A percentile compares a stretch with the other conserved stretches of the same genome.
Evolutionary conservation across 2,113 vertebrate species (phyloP).

Genomic region (Chaetops frenatus): DNA sequence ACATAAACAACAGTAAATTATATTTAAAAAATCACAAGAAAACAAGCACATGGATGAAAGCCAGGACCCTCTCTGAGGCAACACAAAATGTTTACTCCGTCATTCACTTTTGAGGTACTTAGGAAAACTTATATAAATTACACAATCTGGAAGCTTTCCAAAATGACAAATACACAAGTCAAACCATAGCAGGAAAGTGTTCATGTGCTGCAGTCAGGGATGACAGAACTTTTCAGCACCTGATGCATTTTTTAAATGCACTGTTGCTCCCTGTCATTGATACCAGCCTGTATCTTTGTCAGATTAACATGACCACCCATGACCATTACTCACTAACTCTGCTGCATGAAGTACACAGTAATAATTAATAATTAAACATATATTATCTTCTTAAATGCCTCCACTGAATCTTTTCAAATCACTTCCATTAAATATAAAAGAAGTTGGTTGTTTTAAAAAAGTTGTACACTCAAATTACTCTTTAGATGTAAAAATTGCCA

Average conservation of each 20-base stretch:
- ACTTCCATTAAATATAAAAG: background rate
- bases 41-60: background rate
- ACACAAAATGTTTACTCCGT: background rate
- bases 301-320: background rate
- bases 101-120: background rate
- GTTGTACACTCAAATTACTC: background rate
- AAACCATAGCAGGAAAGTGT: background rate
- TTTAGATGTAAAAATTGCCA: background rate
- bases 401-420: accelerated
- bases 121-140: background rate
- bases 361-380: background rate
- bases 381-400: background rate
- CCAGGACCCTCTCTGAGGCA: background rate
- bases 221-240: background rate
- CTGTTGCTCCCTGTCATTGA: background rate
- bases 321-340: background rate
- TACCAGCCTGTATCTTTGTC: background rate
- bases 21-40: background rate
- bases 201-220: background rate
- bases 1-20: background rate
- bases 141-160: background rate
- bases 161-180: background rate
- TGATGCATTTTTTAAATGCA: background rate
- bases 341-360: background rate
- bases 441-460: background rate